A percentile compares a stretch with the other conserved stretches of the same genome.
Conservation (phyloP, 92 coral and sea anemone species). For the Palythoa heliodiscus region DNA sequence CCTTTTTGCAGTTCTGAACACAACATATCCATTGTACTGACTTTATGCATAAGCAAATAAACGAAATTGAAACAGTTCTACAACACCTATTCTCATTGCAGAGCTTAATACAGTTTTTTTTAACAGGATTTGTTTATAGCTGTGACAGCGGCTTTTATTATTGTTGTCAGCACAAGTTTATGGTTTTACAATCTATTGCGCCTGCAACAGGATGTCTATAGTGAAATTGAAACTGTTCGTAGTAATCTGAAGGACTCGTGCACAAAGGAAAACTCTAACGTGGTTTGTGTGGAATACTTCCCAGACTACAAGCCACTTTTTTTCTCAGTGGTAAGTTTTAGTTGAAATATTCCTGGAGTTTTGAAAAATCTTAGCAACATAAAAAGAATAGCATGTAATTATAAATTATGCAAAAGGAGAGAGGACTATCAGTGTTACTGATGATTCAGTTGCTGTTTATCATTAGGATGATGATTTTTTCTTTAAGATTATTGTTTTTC, state of each 20-base stretch:
- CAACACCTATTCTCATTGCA: too few relatives aligned
- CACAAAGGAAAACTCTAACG: neutral
- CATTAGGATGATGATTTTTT: too few relatives aligned
- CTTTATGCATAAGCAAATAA: too few relatives aligned
- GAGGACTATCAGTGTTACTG: too few relatives aligned
- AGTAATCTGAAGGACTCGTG: constrained; percentile 22
- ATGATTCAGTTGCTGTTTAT: too few relatives aligned
- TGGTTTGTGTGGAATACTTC: constrained; percentile 49
- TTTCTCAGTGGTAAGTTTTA: constrained; percentile 74
- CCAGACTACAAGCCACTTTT: constrained; percentile 69
- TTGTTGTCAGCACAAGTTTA: constrained; percentile 76
- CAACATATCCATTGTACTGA: too few relatives aligned
- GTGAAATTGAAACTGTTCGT: constrained; percentile 51
- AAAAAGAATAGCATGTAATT: neutral
- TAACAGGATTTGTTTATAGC: constrained; percentile 75
- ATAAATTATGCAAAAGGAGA: too few relatives aligned
- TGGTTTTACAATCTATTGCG: constrained; percentile 81
- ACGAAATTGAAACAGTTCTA: too few relatives aligned
- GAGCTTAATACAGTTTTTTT: neutral
- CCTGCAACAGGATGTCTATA: constrained; percentile 61
- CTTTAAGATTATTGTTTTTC: too few relatives aligned
- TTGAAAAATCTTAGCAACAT: neutral
- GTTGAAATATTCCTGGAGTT: neutral
- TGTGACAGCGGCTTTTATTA: constrained; percentile 66
- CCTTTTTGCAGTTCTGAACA: too few relatives aligned